A percentile compares a stretch with the other conserved stretches of the same genome.
These are phyloP conservation scores for Perca flavescens DNA, from an alignment of 2,113 vertebrate species.

Conservation along the genomic window DNA sequence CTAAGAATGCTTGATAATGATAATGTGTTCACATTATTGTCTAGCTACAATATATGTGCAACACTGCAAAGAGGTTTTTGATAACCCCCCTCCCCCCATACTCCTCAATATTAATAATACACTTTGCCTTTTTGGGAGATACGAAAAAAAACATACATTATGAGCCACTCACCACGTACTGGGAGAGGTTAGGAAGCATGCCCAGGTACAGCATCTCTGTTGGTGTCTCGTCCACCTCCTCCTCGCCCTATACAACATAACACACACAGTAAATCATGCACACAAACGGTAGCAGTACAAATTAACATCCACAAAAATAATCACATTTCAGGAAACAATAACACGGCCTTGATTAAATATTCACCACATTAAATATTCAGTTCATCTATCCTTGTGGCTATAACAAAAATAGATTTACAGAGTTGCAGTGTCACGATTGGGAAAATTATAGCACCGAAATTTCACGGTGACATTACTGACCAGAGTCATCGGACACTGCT, in stretches of 20 bases:
- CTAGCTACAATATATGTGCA: not conserved
- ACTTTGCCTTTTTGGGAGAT: not conserved
- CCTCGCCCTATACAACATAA: constrained; percentile 87
- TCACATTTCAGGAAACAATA: not conserved
- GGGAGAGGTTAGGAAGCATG: constrained; percentile 95
- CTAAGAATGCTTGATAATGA: not conserved
- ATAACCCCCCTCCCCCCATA: not conserved
- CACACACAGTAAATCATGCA: not conserved
- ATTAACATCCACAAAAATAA: not conserved
- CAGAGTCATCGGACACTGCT: constrained; percentile 95
- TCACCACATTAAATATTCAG: not conserved
- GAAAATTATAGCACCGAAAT: not conserved
- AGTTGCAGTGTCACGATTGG: not conserved
- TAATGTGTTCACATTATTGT: not conserved
- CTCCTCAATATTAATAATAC: not conserved
- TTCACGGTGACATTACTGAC: constrained; percentile 78
- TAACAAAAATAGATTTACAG: not conserved
- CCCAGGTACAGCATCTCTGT: constrained; percentile 92
- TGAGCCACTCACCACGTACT: constrained; percentile 91
- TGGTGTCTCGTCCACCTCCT: constrained; percentile 92
- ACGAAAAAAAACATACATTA: not conserved
- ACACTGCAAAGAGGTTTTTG: not conserved
- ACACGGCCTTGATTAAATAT: not conserved
- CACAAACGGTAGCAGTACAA: not conserved
- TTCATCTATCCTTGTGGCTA: not conserved